These are phyloP conservation scores for Tyrannus savana DNA, from an alignment of 2,113 vertebrate genomes.

Conservation along the genomic window DNA sequence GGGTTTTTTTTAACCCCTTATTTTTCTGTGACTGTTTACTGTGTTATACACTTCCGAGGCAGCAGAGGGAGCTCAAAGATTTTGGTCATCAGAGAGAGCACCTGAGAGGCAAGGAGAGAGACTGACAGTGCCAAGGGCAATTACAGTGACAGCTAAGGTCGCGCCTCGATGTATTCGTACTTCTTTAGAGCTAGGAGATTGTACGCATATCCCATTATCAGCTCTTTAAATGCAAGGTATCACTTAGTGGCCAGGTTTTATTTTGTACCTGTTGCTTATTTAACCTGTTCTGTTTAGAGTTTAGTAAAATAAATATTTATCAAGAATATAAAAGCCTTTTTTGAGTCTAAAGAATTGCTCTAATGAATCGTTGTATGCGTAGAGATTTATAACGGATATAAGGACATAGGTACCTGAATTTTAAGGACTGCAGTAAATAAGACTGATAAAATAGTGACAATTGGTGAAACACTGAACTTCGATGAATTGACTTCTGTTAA, in stretches of 20 bases:
- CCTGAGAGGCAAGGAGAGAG: fast-evolving
- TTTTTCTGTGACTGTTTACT: neutral
- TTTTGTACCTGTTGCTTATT: neutral
- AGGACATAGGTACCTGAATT: neutral
- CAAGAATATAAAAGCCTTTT: neutral
- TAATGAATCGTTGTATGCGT: neutral
- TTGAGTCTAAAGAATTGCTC: neutral
- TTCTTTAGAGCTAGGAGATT: neutral
- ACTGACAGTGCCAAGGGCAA: fast-evolving
- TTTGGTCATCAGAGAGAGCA: neutral
- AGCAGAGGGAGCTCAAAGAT: conserved; percentile 38
- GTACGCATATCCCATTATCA: neutral
- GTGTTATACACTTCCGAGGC: neutral
- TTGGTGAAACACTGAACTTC: neutral
- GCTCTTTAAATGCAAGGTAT: neutral
- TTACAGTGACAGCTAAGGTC: fast-evolving
- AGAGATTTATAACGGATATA: neutral
- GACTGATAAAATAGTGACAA: neutral
- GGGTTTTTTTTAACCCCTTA: neutral
- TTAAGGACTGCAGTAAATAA: neutral
- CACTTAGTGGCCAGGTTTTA: neutral
- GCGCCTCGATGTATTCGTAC: fast-evolving
- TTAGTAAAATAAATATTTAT: neutral
- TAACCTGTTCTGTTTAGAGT: neutral
- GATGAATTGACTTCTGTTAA: neutral